Evolutionary conservation across 2,113 vertebrate species (phyloP), one percentile per base, ranked within the genome.

Genomic region (Condylura cristata): DNA sequence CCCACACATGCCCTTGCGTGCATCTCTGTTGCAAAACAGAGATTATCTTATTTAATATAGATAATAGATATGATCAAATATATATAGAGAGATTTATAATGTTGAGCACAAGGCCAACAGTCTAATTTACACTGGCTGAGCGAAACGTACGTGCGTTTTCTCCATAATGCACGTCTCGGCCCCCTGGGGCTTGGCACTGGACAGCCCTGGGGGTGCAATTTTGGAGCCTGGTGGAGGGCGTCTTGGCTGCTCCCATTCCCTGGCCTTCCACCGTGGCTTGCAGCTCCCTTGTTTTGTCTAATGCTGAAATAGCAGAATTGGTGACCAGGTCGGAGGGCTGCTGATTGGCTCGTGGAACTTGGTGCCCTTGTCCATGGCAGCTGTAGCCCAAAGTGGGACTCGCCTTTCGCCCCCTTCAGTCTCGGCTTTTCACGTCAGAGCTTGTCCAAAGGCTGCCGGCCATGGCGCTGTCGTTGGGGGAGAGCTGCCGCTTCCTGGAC

Each of bases 151-250:
- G 53, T 56, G 48, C 48, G 22, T 56, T 56, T 39, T 76, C 60
- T 32, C 81, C 0, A 0, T 28, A 0, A 56, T 61, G 37, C 24
- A 46, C 6, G 1, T 53, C 16, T 5, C 4, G 51, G 53, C 53
- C 20, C 7, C 20, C 53, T 56, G 53, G 53, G 53, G 18, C 20
- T 56, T 56, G 20, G 53, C 53, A 56, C 18, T 22, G 18, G 51
- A 20, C 14, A 3, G 51, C 18, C 17, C 51, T 6, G 1, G 5
- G 53, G 2, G 20, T 56, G 53, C 53, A 56, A 22, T 56, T 80
- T 68, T 18, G 0, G 46, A 44, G 39, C 48, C 87, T 41, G 22
- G 9, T 13, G 26, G 28, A 26, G 9, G 28, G 3, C 32, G n/a
- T 32, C 48, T 32, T 12, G 22, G 22, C 51, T 48, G 39, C 30